Evolutionary conservation across 2,888 invertebrate genomes (phyloP).

Genomic region (Mythimna impura): DNA sequence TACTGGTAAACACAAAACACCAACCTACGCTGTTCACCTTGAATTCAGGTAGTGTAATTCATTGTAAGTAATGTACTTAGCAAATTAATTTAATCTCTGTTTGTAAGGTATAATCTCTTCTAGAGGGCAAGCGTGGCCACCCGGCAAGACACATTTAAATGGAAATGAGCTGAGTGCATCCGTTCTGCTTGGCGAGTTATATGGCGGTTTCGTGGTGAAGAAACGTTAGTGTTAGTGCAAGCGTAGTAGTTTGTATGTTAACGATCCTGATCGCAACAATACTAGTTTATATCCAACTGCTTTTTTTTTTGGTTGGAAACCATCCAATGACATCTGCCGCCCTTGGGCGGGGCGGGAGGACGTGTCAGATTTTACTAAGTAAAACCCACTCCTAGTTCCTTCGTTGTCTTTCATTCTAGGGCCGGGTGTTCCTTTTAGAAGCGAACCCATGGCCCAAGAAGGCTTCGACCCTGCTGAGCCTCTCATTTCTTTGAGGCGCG

Average conservation of each 20-base stretch:
- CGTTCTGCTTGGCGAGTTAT: constrained; percentile 39
- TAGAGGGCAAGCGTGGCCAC: constrained; percentile 1
- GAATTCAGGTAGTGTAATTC: constrained; percentile 25
- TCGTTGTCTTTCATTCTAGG: too few relatives aligned
- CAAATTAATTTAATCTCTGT: constrained; percentile 26
- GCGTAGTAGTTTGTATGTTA: constrained; percentile 40
- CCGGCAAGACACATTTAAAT: constrained; percentile 41
- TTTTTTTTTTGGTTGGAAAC: too few relatives aligned
- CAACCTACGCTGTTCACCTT: constrained; percentile 32
- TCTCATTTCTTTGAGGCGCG: too few relatives aligned
- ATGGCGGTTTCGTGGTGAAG: constrained; percentile 21
- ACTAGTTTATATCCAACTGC: constrained; percentile 1
- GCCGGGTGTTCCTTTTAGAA: too few relatives aligned
- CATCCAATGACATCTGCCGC: too few relatives aligned
- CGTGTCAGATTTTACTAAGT: too few relatives aligned
- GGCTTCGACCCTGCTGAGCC: too few relatives aligned
- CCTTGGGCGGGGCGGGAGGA: too few relatives aligned
- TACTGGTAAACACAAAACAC: constrained; percentile 19
- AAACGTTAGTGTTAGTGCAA: constrained; percentile 12
- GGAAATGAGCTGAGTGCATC: constrained; percentile 40
- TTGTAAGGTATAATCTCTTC: constrained; percentile 7
- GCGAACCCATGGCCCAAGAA: too few relatives aligned
- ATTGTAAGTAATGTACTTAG: neutral
- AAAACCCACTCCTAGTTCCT: too few relatives aligned
- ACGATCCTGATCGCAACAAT: constrained; percentile 15